Percentiles rank a stretch among this genome's conserved stretches.
Evolutionary conservation across 1,140 invertebrate species (phyloP).

Genomic region (Aethina tumida): DNA sequence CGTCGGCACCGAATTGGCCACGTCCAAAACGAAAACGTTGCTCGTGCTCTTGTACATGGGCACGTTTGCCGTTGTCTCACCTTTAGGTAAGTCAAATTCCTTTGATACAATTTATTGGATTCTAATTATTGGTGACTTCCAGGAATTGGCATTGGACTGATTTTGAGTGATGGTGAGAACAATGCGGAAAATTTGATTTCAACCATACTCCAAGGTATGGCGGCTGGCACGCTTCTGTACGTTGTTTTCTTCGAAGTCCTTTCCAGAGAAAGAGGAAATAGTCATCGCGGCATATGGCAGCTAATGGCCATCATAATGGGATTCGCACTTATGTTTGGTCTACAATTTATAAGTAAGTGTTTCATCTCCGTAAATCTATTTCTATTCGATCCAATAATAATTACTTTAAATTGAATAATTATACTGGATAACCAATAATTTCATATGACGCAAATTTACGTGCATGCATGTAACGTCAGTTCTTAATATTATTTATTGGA

Average conservation of each 20-base stretch:
- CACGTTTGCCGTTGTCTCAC: constrained; percentile 70
- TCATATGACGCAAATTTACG: too few species aligned
- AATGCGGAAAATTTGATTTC: constrained; percentile 49
- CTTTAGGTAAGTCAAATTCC: constrained; percentile 53
- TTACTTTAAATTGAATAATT: too few species aligned
- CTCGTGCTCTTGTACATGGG: constrained; percentile 59
- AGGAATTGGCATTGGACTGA: constrained; percentile 59
- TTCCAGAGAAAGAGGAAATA: constrained; percentile 60
- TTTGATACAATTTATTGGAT: background rate
- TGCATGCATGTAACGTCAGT: too few species aligned
- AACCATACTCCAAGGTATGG: constrained; percentile 70
- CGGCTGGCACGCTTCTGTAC: constrained; percentile 78
- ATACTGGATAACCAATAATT: too few species aligned
- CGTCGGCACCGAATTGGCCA: constrained; percentile 68
- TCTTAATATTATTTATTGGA: too few species aligned
- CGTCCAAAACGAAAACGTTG: constrained; percentile 49
- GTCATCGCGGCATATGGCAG: constrained; percentile 56
- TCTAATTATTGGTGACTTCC: constrained; percentile 2
- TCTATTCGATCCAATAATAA: too few species aligned
- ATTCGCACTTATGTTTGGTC: constrained; percentile 66
- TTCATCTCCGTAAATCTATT: too few species aligned
- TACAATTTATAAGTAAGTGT: constrained; percentile 67
- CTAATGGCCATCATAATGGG: constrained; percentile 60
- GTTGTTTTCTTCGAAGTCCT: constrained; percentile 88
- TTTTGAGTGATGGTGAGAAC: constrained; percentile 47